Conservation (phyloP, 2,797 vertebrate genomes). For the Harpagifer antarcticus region DNA sequence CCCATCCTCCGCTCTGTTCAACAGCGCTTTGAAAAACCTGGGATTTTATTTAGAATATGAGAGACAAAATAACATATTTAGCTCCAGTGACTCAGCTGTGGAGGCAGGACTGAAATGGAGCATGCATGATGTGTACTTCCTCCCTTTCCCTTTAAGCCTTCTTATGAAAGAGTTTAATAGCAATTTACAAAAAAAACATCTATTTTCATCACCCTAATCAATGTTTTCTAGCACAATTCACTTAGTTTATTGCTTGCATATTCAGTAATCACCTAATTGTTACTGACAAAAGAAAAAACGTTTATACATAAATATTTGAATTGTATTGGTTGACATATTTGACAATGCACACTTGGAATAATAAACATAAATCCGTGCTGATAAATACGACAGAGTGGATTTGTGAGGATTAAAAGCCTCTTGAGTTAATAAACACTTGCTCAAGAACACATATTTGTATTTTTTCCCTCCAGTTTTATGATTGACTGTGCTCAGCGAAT, state of each 20-base stretch:
- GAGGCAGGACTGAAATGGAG: conserved; percentile 5
- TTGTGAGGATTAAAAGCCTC: neutral
- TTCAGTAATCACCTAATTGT: neutral
- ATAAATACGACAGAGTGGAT: neutral
- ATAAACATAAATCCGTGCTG: conserved; percentile 4
- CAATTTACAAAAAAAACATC: neutral
- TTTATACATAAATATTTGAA: neutral
- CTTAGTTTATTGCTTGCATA: neutral
- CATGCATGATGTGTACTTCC: neutral
- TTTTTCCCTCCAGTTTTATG: conserved; percentile 4
- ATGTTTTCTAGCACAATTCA: neutral
- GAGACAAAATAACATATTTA: conserved; percentile 28
- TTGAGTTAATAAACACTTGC: neutral
- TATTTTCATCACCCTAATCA: neutral
- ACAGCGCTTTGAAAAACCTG: conserved; percentile 22
- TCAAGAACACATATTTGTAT: conserved; percentile 8
- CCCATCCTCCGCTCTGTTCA: conserved; percentile 34
- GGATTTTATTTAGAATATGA: conserved; percentile 23
- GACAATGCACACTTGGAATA: neutral
- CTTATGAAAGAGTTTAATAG: neutral
- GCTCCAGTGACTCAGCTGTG: neutral
- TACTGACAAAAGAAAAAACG: neutral
- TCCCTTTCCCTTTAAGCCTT: neutral
- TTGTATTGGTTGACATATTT: neutral
- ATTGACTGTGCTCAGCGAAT: neutral